Conservation (phyloP, 2,888 invertebrate species). For the Diplolepis rosae region DNA sequence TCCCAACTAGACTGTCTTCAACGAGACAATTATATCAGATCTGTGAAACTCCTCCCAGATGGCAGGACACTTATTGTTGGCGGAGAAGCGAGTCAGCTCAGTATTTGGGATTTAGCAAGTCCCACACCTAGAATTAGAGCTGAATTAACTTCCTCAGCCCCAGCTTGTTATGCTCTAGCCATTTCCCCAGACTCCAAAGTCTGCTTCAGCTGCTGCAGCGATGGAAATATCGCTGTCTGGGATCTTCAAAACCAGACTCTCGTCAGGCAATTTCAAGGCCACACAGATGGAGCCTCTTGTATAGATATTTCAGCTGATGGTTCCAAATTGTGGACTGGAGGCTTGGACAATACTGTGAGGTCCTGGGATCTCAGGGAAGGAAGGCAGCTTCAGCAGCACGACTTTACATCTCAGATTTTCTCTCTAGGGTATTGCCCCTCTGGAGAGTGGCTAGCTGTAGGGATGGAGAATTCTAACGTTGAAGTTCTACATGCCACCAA, state of each 20-base stretch:
- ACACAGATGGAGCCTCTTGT: conserved; percentile 98
- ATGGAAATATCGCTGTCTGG: conserved; percentile 98
- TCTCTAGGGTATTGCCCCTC: conserved; percentile 94
- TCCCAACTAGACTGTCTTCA: conserved; percentile 93
- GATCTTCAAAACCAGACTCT: conserved; percentile 92
- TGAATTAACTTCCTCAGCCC: conserved; percentile 91
- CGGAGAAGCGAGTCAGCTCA: conserved; percentile 95
- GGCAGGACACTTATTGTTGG: conserved; percentile 96
- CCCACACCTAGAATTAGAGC: conserved; percentile 95
- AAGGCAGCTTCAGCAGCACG: conserved; percentile 94
- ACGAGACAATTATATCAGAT: conserved; percentile 96
- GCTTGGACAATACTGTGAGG: conserved; percentile 96
- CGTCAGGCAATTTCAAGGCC: conserved; percentile 95
- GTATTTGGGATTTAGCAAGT: conserved; percentile 95
- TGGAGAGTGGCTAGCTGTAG: conserved; percentile 97
- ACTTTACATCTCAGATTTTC: conserved; percentile 93
- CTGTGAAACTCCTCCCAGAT: conserved; percentile 95
- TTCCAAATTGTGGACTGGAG: conserved; percentile 92
- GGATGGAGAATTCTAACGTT: conserved; percentile 95
- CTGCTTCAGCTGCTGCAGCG: conserved; percentile 98
- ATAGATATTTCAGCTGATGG: conserved; percentile 98
- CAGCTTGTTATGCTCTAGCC: conserved; percentile 98
- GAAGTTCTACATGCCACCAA: conserved; percentile 94
- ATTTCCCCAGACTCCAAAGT: conserved; percentile 98
- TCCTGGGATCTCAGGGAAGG: conserved; percentile 97